These are phyloP conservation scores for Berghia stephanieae DNA, from an alignment of 1,140 invertebrate genomes.

Conservation along the genomic window DNA sequence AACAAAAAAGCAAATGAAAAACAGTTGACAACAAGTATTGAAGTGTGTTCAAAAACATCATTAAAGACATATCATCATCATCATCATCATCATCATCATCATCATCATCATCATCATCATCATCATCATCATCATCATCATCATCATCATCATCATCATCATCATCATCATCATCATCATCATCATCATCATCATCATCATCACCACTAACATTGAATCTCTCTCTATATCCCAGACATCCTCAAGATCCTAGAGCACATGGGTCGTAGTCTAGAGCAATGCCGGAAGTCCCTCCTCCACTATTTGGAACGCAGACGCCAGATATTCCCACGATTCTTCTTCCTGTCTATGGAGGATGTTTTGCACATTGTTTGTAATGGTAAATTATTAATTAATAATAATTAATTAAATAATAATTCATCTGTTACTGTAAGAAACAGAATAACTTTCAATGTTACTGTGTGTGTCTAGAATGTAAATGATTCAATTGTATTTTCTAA, in stretches of 20 bases:
- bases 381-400: too few relatives aligned
- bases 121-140: conserved; percentile 6
- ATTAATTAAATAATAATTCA: too few relatives aligned
- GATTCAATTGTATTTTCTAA: too few relatives aligned
- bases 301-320: conserved; percentile 58
- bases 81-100: conserved; percentile 2
- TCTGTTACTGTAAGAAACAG: too few relatives aligned
- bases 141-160: conserved; percentile 8
- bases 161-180: conserved; percentile 11
- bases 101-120: conserved; percentile 17
- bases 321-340: conserved; percentile 65
- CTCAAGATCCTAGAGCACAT: conserved; percentile 63
- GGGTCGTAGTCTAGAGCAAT: conserved; percentile 55
- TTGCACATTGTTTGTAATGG: conserved; percentile 65
- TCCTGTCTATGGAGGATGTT: conserved; percentile 65
- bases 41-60: too few relatives aligned
- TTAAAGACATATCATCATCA: too few relatives aligned
- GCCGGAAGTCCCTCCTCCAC: conserved; percentile 56
- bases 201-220: too few relatives aligned
- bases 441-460: too few relatives aligned
- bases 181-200: conserved; percentile 3
- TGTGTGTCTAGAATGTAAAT: too few relatives aligned
- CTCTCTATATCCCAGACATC: conserved; percentile 52
- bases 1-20: too few relatives aligned
- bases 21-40: not conserved